These are phyloP conservation scores for Pseudolaguvia tuberculata DNA, from an alignment of 2,113 vertebrate genomes.

Conservation along the genomic window DNA sequence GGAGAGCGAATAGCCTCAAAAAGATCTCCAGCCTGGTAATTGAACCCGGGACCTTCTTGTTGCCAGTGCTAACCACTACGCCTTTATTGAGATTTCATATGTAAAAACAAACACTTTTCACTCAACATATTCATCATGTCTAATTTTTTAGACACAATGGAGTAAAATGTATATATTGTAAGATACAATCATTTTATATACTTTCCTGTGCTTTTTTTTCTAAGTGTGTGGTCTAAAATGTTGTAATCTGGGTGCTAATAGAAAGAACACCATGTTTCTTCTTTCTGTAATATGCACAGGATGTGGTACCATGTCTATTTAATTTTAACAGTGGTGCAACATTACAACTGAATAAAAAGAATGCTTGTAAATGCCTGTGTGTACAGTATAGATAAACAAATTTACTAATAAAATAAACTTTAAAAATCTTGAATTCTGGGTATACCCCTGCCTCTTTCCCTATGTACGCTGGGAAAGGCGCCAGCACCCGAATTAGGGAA, in stretches of 20 bases:
- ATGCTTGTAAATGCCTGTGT: conserved; percentile 27
- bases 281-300: conserved; percentile 30
- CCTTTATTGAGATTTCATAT: conserved; percentile 44
- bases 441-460: too few species aligned
- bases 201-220: conserved; percentile 29
- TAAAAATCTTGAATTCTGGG: too few species aligned
- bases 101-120: conserved; percentile 40
- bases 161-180: conserved; percentile 29
- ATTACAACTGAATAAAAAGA: conserved; percentile 40
- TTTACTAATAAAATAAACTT: too few species aligned
- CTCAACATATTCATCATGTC: conserved; percentile 24
- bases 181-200: background rate
- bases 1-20: too few species aligned
- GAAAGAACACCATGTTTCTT: conserved; percentile 19
- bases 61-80: too few species aligned
- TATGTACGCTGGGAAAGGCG: too few species aligned
- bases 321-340: conserved; percentile 32
- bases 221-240: conserved; percentile 40
- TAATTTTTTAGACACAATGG: conserved; percentile 39
- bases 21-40: too few species aligned
- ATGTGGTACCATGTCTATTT: conserved; percentile 42
- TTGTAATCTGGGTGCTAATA: conserved; percentile 37
- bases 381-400: too few species aligned
- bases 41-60: too few species aligned
- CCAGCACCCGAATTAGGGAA: too few species aligned